Conservation (phyloP, 2,888 invertebrate species). For the Caenorhabditis sp. region DNA sequence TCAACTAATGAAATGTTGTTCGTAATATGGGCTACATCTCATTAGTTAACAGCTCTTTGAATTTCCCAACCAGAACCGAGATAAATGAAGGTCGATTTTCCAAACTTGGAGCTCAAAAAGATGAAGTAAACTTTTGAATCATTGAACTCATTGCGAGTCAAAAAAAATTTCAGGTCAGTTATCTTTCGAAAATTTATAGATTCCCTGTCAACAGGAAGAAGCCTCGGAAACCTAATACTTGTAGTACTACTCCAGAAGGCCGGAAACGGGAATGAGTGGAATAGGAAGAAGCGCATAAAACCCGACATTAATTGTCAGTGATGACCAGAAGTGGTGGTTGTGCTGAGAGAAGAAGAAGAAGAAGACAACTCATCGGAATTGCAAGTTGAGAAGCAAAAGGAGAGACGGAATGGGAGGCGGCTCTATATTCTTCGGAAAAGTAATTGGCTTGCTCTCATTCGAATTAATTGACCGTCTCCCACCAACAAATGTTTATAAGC, state of each 20-base stretch:
- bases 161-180: too few species aligned
- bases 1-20: too few species aligned
- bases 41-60: too few species aligned
- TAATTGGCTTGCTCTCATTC: conserved; percentile 59
- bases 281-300: conserved; percentile 62
- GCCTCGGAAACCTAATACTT: conserved; percentile 9
- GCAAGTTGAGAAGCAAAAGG: conserved; percentile 56
- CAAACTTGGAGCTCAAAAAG: background rate
- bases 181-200: too few species aligned
- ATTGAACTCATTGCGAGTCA: too few species aligned
- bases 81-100: too few species aligned
- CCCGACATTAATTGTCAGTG: conserved; percentile 65
- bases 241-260: conserved; percentile 16
- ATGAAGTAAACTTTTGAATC: background rate
- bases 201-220: conserved; percentile 4
- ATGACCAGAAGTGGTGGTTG: conserved; percentile 53
- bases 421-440: conserved; percentile 27
- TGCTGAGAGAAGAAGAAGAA: conserved; percentile 2
- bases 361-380: conserved; percentile 53
- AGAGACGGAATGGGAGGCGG: conserved; percentile 23
- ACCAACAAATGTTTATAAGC: conserved; percentile 52
- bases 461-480: conserved; percentile 63
- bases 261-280: conserved; percentile 54
- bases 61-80: too few species aligned
- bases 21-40: too few species aligned